These are phyloP conservation scores for Cosmia trapezina DNA, from an alignment of 2,888 invertebrate genomes.

Conservation along the genomic window DNA sequence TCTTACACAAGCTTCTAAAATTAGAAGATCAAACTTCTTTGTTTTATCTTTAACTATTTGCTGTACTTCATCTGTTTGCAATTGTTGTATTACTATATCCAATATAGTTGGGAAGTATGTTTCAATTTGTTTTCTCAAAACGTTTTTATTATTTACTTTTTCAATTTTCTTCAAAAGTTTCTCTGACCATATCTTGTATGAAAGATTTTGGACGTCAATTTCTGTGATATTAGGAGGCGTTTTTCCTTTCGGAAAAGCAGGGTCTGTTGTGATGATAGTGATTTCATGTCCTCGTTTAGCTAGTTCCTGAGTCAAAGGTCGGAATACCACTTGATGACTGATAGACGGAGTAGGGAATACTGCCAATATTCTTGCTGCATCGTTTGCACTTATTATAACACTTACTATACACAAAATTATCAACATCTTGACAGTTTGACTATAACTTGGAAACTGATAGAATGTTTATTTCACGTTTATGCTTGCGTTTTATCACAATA, in stretches of 20 bases:
- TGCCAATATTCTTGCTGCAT: slow-evolving; percentile 76
- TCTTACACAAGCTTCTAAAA: slow-evolving; percentile 60
- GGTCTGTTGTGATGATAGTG: slow-evolving; percentile 78
- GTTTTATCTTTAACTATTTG: slow-evolving; percentile 51
- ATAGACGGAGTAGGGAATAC: slow-evolving; percentile 77
- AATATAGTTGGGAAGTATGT: slow-evolving; percentile 11
- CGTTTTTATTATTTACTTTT: slow-evolving; percentile 38
- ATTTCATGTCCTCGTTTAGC: slow-evolving; percentile 81
- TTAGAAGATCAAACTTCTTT: slow-evolving; percentile 59
- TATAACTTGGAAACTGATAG: slow-evolving; percentile 1
- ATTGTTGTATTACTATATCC: slow-evolving; percentile 54
- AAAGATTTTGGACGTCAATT: slow-evolving; percentile 75
- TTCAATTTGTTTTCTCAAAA: slow-evolving; percentile 37
- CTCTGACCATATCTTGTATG: slow-evolving; percentile 64
- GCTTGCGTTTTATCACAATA: not conserved
- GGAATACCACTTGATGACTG: slow-evolving; percentile 82
- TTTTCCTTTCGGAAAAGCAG: slow-evolving; percentile 67
- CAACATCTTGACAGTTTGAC: slow-evolving; percentile 21
- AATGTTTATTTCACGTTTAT: not conserved
- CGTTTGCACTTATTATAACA: slow-evolving; percentile 17
- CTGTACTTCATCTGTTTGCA: slow-evolving; percentile 60
- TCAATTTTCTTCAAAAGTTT: slow-evolving; percentile 20
- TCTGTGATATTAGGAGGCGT: slow-evolving; percentile 77
- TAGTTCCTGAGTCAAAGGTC: slow-evolving; percentile 77
- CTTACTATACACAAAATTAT: not conserved